Conservation (phyloP, 2,113 vertebrate species). For the Amphiprion ocellaris region DNA sequence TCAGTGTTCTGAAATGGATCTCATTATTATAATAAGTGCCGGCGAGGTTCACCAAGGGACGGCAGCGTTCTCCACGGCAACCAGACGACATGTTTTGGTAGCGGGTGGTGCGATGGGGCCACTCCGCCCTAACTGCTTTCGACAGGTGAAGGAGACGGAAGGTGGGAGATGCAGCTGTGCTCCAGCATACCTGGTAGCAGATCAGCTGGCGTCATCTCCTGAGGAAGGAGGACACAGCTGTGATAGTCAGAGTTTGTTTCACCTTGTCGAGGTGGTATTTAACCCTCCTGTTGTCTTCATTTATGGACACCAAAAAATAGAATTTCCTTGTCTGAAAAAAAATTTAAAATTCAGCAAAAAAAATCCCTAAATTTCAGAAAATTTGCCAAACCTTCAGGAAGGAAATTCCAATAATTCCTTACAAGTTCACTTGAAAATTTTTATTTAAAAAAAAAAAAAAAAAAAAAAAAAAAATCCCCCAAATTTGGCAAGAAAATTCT, state of each 20-base stretch:
- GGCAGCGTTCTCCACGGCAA: slow-evolving; percentile 40
- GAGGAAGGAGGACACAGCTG: slow-evolving; percentile 67
- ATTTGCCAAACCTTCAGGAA: too few relatives aligned
- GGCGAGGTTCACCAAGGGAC: slow-evolving; percentile 53
- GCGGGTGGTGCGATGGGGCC: slow-evolving; percentile 38
- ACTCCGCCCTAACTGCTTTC: slow-evolving; percentile 61
- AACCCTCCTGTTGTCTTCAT: too few relatives aligned
- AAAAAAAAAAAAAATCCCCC: too few relatives aligned
- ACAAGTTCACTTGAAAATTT: too few relatives aligned
- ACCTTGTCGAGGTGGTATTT: slow-evolving; percentile 24
- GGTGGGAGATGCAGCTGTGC: slow-evolving; percentile 58
- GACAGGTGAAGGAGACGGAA: slow-evolving; percentile 71
- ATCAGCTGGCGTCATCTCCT: slow-evolving; percentile 55
- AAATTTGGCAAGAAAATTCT: too few relatives aligned
- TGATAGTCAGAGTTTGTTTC: slow-evolving; percentile 26
- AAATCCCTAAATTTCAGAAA: too few relatives aligned
- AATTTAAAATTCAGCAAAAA: too few relatives aligned
- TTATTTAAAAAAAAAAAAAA: too few relatives aligned
- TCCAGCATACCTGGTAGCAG: slow-evolving; percentile 54
- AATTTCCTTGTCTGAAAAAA: too few relatives aligned
- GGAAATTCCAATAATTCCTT: too few relatives aligned
- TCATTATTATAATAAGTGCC: slow-evolving; percentile 70
- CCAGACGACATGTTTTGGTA: slow-evolving; percentile 42
- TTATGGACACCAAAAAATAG: too few relatives aligned
- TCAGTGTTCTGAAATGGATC: slow-evolving; percentile 54